Base-by-base conservation (phyloP, 2,888 invertebrate genomes). In the Escarpia spicata region DNA sequence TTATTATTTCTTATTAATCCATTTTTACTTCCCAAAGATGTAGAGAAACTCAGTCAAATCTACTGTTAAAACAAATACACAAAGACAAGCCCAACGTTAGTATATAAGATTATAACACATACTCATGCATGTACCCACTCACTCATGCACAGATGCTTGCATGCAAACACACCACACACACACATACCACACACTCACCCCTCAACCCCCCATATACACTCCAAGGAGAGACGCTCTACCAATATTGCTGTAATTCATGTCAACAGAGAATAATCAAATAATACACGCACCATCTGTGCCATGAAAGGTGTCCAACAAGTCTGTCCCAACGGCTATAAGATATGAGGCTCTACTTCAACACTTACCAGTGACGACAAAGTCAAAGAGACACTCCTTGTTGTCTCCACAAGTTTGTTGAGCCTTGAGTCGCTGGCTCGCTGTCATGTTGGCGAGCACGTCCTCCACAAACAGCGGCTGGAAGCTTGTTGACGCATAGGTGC, bases 361-460 rank as follows among this genome's bases (percentile, higher is more conserved):
- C n/a, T 75, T 26, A 75, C 75, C 75, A 75, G 75, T 75, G 75
- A 75, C 4, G 2, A 75, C 75, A 26, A 75, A 75, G 75, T 75
- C 75, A 75, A 75, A 75, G 75, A 75, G 75, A 75, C 75, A 75
- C 75, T 75, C 75, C 26, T 75, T 75, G 75, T 75, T 75, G 26
- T 75, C 75, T 26, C 75, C 75, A n/a, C 75, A 75, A n/a, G 75
- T 75, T 26, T 75, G 75, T 6, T 75, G 75, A 75, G 75, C 75
- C 26, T 19, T 3, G 19, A 75, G 75, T 6, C 75, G 26, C 26
- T 75, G 75, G 26, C 26, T 75, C 19, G n/a, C 75, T 75, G 75
- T 75, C 75, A 75, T 75, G 75, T 75, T 75, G 75, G 75, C 75
- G 19, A 75, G 26, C 75, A 75, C 75, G n/a, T 75, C 75, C 75